A percentile compares a stretch with the other conserved stretches of the same genome.
Evolutionary conservation across 2,113 vertebrate genomes (phyloP).

Genomic region (Eulacestoma nigropectus): DNA sequence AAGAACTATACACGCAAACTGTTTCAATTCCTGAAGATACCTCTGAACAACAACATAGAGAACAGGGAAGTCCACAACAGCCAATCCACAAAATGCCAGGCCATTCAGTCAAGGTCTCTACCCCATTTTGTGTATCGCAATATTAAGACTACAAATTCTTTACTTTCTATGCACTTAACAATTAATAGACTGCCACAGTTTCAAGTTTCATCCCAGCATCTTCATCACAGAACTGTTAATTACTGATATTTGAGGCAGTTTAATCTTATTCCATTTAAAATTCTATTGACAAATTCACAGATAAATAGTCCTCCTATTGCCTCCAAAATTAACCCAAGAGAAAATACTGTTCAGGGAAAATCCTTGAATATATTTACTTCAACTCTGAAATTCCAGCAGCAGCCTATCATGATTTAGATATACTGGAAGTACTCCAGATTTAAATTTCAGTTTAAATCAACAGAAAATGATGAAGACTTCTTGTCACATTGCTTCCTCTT

Average conservation of each 20-base stretch:
- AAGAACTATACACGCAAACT: not conserved
- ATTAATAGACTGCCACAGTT: not conserved
- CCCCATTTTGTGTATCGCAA: not conserved
- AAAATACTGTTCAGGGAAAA: not conserved
- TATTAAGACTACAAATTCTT: not conserved
- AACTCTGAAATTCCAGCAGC: not conserved
- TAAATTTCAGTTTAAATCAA: not conserved
- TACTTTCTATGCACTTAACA: not conserved
- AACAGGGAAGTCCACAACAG: not conserved
- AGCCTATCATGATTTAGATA: not conserved
- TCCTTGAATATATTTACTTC: not conserved
- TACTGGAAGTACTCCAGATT: not conserved
- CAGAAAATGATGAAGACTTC: not conserved
- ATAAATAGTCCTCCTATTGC: not conserved
- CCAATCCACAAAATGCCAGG: not conserved
- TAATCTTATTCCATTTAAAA: not conserved
- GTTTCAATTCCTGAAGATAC: not conserved
- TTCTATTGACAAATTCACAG: not conserved
- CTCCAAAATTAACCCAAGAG: not conserved
- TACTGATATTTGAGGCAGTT: not conserved
- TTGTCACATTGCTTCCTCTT: not conserved
- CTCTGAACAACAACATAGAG: not conserved
- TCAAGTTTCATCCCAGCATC: not conserved
- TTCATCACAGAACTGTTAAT: not conserved
- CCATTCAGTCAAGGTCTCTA: not conserved